These are phyloP conservation scores for Nothocercus julius DNA, from an alignment of 2,113 vertebrate genomes.

Conservation along the genomic window DNA sequence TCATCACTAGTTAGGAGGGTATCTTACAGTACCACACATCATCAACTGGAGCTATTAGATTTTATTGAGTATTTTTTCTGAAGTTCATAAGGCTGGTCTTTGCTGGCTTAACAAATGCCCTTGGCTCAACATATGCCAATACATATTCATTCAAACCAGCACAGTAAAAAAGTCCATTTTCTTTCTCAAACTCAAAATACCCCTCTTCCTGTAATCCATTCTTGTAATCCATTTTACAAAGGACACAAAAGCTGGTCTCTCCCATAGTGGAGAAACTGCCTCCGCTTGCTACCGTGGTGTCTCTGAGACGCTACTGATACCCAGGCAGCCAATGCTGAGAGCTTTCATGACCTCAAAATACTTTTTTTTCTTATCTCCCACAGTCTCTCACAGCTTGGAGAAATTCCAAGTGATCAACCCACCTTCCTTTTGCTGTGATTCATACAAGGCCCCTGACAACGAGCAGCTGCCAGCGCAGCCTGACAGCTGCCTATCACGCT, in stretches of 20 bases:
- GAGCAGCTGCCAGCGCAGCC: background rate
- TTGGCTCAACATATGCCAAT: background rate
- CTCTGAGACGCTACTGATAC: accelerated
- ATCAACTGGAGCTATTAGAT: background rate
- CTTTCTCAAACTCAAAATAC: background rate
- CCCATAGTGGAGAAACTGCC: background rate
- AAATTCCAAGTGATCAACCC: background rate
- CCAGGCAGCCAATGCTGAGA: background rate
- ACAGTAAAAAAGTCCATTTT: background rate
- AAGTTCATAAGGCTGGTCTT: background rate
- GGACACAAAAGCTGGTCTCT: background rate
- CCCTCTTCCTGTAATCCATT: background rate
- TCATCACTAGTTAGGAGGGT: background rate
- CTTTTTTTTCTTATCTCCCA: background rate
- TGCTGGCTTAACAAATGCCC: background rate
- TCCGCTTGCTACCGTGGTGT: background rate
- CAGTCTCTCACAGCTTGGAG: background rate
- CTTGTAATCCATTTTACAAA: background rate
- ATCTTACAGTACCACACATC: background rate
- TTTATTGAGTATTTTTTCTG: background rate
- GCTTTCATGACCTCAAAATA: background rate
- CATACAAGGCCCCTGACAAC: background rate
- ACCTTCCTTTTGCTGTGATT: background rate
- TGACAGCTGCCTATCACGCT: background rate
- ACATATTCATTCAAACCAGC: background rate